These are phyloP conservation scores for Tinea trinotella DNA, from an alignment of 2,888 invertebrate species.

Conservation along the genomic window DNA sequence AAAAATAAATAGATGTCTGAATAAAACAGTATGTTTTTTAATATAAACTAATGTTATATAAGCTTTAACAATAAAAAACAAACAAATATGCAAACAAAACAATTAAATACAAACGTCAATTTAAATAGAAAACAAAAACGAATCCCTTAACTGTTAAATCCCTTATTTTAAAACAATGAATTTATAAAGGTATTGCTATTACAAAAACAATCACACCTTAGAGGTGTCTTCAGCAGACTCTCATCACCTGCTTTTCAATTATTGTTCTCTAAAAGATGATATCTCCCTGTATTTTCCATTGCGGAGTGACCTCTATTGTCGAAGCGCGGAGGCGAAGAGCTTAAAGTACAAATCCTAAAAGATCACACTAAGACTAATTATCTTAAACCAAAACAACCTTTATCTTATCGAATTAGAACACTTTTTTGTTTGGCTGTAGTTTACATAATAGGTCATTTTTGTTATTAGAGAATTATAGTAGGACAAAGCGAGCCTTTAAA, in stretches of 20 bases:
- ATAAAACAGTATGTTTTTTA: too few species aligned
- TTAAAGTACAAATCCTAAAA: neutral
- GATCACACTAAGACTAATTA: neutral
- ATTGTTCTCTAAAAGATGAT: conserved; percentile 15
- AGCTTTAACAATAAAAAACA: neutral
- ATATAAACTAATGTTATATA: too few species aligned
- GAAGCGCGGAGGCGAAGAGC: conserved; percentile 5
- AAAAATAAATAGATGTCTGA: too few species aligned
- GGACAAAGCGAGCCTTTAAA: conserved; percentile 13
- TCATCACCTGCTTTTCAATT: conserved; percentile 18
- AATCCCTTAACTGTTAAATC: neutral
- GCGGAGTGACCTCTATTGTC: conserved; percentile 11
- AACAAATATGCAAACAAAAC: neutral
- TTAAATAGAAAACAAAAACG: neutral
- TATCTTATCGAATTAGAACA: neutral
- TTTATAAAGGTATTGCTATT: neutral
- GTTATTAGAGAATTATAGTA: conserved; percentile 3
- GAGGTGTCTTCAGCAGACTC: conserved; percentile 6
- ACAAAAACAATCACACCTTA: conserved; percentile 8
- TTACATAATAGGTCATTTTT: neutral
- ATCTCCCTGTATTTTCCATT: conserved; percentile 15
- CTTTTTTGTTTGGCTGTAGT: neutral
- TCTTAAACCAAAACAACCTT: neutral
- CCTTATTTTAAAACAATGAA: conserved; percentile 1
- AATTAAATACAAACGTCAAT: neutral